phyloP scores from a whole-genome alignment of 1,140 invertebrate species.

The Chionoecetes opilio region DNA sequence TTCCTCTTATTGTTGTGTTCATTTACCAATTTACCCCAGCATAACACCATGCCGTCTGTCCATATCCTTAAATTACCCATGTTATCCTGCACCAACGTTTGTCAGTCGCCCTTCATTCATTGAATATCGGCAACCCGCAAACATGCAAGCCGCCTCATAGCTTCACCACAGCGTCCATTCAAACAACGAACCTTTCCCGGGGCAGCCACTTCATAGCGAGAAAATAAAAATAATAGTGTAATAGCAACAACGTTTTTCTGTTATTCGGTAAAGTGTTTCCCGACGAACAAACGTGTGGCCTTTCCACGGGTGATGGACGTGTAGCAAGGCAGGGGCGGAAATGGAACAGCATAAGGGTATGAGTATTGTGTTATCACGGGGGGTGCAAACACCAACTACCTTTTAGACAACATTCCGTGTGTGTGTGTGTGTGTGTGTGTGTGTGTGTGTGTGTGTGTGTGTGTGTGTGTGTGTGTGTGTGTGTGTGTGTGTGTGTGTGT shows the following conservation, averaged over 20 bases:
- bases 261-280: background rate
- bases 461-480: constrained; percentile 4
- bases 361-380: no score
- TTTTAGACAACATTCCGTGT: background rate
- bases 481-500: background rate
- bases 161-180: background rate
- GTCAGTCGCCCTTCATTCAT: background rate
- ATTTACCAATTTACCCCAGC: background rate
- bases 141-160: background rate
- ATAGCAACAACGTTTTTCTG: background rate
- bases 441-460: constrained; percentile 6
- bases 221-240: background rate
- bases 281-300: no score
- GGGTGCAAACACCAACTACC: no score
- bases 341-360: no score
- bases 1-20: background rate
- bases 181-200: background rate
- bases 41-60: background rate
- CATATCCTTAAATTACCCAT: background rate
- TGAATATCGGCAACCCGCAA: no score
- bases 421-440: background rate
- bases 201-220: background rate
- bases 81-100: background rate
- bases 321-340: no score
- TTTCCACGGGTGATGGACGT: no score